Percentiles rank a stretch among this genome's conserved stretches.
These are phyloP conservation scores for Falco berigora DNA, from an alignment of 2,797 vertebrate genomes.

Conservation along the genomic window DNA sequence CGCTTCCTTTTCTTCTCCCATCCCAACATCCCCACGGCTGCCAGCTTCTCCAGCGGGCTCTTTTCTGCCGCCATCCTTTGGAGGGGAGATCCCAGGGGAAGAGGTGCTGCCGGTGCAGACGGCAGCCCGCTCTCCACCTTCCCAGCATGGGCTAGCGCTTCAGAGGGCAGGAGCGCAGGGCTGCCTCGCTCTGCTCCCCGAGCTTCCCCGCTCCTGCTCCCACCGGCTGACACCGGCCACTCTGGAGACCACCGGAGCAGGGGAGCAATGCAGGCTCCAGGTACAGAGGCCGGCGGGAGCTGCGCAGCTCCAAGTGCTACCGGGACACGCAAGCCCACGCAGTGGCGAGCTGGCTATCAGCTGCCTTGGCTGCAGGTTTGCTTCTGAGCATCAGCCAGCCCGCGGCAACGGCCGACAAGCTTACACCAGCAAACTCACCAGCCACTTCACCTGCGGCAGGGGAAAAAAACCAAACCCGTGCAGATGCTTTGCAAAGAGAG, in stretches of 20 bases:
- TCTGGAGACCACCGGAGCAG: fast-evolving
- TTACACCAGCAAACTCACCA: background rate
- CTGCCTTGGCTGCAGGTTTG: background rate
- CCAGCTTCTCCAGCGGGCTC: background rate
- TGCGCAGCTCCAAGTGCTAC: background rate
- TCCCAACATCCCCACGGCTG: background rate
- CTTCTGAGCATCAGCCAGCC: background rate
- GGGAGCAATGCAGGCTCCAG: background rate
- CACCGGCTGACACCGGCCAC: background rate
- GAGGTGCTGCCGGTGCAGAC: fast-evolving
- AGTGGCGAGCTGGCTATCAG: background rate
- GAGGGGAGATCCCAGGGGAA: background rate
- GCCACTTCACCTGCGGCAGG: background rate
- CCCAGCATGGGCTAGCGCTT: fast-evolving
- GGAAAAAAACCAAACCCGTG: background rate
- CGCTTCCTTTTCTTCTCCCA: background rate
- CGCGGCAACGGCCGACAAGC: background rate
- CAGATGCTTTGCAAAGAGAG: background rate
- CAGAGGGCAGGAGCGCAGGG: background rate
- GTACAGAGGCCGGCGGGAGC: background rate
- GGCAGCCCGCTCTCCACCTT: background rate
- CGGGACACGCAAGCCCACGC: fast-evolving
- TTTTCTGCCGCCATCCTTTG: background rate
- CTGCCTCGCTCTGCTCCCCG: background rate
- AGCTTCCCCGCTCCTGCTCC: background rate